Base-by-base conservation (phyloP, 2,113 vertebrate species). In the Trinectes maculatus region DNA sequence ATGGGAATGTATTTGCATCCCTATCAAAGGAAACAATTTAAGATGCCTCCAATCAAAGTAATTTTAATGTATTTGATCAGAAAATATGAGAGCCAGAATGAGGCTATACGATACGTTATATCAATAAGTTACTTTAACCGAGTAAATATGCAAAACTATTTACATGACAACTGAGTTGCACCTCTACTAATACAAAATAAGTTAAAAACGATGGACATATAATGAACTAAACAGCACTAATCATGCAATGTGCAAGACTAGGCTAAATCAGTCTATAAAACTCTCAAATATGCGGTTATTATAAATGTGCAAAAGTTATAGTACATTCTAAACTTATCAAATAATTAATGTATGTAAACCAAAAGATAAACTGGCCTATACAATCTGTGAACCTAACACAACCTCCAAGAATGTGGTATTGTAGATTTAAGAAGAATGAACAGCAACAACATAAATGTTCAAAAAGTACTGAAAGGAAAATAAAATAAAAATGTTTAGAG, bases 111-210 rank as follows among this genome's bases (percentile, higher is more conserved):
- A 28, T 46, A 34, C 52, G 28, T 73, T 72, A 51, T 52, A 64
- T 57, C 24, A 61, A 76, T 71, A 79, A 71, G 19, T 71, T 80
- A 81, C 24, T 69, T 78, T 72, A 65, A 77, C 31, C 62, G 39
- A 62, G 61, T 52, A 62, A 46, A 81, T 49, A 70, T 46, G 37
- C 24, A 67, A 54, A 43, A 55, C 3, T 67, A 39, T 67, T 48
- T 55, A 79, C 49, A 74, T 37, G 54, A 58, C 18, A 33, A 22
- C 24, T 59, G 36, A 57, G 43, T 36, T 69, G 42, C 40, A 15
- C 29, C 44, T 72, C 26, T 40, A 46, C 26, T 63, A 22, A 37
- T n/a, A n/a, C n/a, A 64, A 56, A 71, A 63, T 74, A 74, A 77
- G 18, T 70, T 60, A 53, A 52, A 79, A 55, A 37, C 40, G 51